These are phyloP conservation scores for Pangasius krempfi DNA, from an alignment of 2,797 vertebrate genomes.

Conservation along the genomic window DNA sequence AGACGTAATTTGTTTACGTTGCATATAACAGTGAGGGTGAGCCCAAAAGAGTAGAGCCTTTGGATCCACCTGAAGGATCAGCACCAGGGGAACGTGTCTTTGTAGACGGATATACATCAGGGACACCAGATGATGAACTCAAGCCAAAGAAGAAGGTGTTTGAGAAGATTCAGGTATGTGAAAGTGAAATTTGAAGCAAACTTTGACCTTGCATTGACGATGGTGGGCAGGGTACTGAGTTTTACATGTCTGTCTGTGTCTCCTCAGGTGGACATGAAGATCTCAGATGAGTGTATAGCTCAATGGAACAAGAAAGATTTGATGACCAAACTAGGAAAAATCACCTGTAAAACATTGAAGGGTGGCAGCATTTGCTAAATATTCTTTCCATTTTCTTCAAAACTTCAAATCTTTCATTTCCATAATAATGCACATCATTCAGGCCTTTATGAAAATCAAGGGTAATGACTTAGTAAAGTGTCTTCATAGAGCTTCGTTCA, in stretches of 20 bases:
- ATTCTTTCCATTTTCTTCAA: neutral
- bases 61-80: conserved; percentile 88
- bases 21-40: conserved; percentile 77
- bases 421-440: neutral
- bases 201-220: neutral
- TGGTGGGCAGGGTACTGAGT: neutral
- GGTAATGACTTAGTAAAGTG: neutral
- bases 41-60: conserved; percentile 85
- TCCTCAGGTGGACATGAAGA: conserved; percentile 82
- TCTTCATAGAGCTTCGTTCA: neutral
- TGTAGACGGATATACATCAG: conserved; percentile 86
- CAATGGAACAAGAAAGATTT: conserved; percentile 91
- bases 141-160: conserved; percentile 98
- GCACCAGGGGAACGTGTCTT: conserved; percentile 86
- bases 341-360: conserved; percentile 92
- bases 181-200: neutral
- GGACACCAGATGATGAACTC: conserved; percentile 86
- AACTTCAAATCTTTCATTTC: neutral
- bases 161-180: conserved; percentile 91
- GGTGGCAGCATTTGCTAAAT: conserved; percentile 91
- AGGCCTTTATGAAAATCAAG: neutral
- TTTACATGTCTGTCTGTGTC: conserved; percentile 19
- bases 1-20: neutral
- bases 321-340: conserved; percentile 88
- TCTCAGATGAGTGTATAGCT: conserved; percentile 83